Percentiles rank a stretch among this genome's conserved stretches.
Evolutionary conservation across 2,888 invertebrate genomes (phyloP).

Genomic region (Margaritifera margaritifera): DNA sequence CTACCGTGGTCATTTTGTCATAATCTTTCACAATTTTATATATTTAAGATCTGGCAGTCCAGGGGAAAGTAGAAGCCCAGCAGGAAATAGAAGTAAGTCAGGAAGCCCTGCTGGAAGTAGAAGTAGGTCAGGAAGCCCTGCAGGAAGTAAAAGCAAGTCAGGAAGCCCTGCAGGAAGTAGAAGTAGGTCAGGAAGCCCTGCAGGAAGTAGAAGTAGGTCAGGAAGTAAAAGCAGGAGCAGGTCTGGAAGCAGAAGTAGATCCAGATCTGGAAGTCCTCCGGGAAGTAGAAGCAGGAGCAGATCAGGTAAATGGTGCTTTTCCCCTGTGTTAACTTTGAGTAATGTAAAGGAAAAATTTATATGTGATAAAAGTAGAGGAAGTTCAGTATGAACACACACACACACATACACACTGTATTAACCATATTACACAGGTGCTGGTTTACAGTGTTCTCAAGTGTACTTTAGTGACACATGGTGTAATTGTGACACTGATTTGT

Average conservation of each 20-base stretch:
- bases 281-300: constrained; percentile 15
- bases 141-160: constrained; percentile 20
- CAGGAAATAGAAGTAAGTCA: constrained; percentile 21
- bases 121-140: constrained; percentile 28
- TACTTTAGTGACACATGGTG: too few relatives aligned
- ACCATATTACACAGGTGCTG: too few relatives aligned
- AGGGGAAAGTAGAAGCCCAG: constrained; percentile 29
- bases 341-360: too few relatives aligned
- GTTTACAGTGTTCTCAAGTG: too few relatives aligned
- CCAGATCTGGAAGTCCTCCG: constrained; percentile 32
- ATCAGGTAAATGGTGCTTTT: background rate
- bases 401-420: too few relatives aligned
- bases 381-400: too few relatives aligned
- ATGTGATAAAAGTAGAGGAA: too few relatives aligned
- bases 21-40: too few relatives aligned
- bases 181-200: constrained; percentile 28
- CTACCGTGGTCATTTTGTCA: too few relatives aligned
- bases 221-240: constrained; percentile 25
- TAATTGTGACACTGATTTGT: too few relatives aligned
- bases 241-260: constrained; percentile 28
- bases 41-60: constrained; percentile 22
- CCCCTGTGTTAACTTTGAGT: too few relatives aligned
- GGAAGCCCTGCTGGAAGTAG: constrained; percentile 35
- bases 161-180: constrained; percentile 36
- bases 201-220: constrained; percentile 18